phyloP scores from a whole-genome alignment of 2,888 invertebrate species.

The Cyrtodaria siliqua region DNA sequence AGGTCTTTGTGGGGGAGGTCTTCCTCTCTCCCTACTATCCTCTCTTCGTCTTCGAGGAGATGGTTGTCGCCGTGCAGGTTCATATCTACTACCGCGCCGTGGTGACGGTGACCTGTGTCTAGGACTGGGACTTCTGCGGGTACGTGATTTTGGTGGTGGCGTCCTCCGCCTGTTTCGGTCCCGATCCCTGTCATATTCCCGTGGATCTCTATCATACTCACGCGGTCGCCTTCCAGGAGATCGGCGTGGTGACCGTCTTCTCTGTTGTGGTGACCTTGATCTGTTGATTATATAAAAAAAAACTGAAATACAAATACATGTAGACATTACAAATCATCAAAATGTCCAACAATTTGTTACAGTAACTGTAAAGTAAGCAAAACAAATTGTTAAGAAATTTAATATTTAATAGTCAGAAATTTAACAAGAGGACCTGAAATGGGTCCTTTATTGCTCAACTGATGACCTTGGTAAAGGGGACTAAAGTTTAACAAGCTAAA shows the following conservation, averaged over 20 bases:
- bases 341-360: no score
- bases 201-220: slow-evolving; percentile 4
- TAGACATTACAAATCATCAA: no score
- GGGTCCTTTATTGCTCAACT: no score
- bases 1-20: slow-evolving; percentile 5
- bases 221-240: slow-evolving; percentile 25
- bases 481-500: no score
- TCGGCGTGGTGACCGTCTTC: slow-evolving; percentile 59
- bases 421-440: no score
- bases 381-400: no score
- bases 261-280: slow-evolving; percentile 72
- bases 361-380: no score
- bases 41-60: slow-evolving; percentile 38
- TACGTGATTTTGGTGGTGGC: slow-evolving; percentile 48
- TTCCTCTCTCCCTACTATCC: slow-evolving; percentile 24
- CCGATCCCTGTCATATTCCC: slow-evolving; percentile 1
- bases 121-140: slow-evolving; percentile 58
- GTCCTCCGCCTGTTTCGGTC: slow-evolving; percentile 41
- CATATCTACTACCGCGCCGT: slow-evolving; percentile 22
- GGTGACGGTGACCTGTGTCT: slow-evolving; percentile 57
- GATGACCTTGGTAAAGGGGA: no score
- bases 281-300: background rate
- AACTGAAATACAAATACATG: no score
- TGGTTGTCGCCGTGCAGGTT: slow-evolving; percentile 47
- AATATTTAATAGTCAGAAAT: no score